Base-by-base conservation (phyloP, 2,888 invertebrate species). In the Heliothis peltigera region DNA sequence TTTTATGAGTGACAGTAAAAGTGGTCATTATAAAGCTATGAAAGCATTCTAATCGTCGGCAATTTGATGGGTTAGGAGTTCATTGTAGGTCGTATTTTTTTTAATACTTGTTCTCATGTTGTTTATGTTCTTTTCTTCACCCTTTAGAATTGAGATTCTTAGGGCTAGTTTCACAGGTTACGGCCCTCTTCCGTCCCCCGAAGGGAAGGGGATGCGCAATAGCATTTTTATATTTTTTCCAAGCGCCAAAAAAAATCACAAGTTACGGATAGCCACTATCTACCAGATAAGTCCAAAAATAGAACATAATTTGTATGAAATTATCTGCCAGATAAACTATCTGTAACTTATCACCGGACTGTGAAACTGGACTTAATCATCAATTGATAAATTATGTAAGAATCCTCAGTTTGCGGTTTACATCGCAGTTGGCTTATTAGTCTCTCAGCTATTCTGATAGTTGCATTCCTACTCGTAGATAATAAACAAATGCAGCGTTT, bases 61-160 rank as follows among this genome's bases (percentile, higher is more conserved):
- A 72, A 66, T 59, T 54, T 78, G 65, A 70, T 60, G 68, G 81
- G 84, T 83, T 79, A 79, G 83, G 75, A 84, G 84, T 84, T 86
- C 83, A 81, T 55, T 75, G 47, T 80, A 85, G 83, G 81, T 84
- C 81, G 74, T 68, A 77, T 74, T 79, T 7, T 81, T 81, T 60
- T 56, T 66, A 19, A 15, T 28, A 35, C 47, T 57, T 43, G 35
- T 55, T 42, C 19, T 52, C 10, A 3, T 39, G 15, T 19, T 4
- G 17, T 47, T 51, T 28, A 18, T 58, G 17, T 39, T n/a, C 47
- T 22, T 21, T 22, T 4, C 39, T 39, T 4, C 4, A 15, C 3
- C 12, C 12, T n/a, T 5, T 8, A 47, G 18, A 8, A 8, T 8
- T 25, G 15, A 7, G 25, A 48, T 22, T 48, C 19, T 64, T 51